phyloP scores from a whole-genome alignment of 2,888 invertebrate species.

The Andrena bucephala region DNA sequence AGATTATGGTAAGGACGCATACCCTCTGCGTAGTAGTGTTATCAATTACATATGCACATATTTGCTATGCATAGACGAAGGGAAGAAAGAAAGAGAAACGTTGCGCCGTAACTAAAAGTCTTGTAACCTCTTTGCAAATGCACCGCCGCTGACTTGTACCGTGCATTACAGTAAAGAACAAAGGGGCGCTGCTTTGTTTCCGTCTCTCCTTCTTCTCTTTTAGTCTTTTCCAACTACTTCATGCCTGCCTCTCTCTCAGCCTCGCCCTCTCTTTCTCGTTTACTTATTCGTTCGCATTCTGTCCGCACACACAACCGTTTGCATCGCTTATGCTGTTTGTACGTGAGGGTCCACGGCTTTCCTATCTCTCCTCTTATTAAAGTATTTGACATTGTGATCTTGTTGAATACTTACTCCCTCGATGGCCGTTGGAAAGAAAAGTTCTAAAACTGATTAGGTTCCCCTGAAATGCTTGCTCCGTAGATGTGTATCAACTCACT shows the following conservation, averaged over 20 bases:
- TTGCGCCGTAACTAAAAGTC: conserved; percentile 58
- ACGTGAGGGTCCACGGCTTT: conserved; percentile 52
- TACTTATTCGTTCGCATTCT: conserved; percentile 40
- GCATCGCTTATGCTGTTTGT: conserved; percentile 63
- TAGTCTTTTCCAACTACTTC: conserved; percentile 45
- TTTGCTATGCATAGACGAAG: conserved; percentile 26
- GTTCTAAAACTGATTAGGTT: not conserved
- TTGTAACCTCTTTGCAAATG: conserved; percentile 69
- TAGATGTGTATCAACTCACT: no score
- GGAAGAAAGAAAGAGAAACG: conserved; percentile 49
- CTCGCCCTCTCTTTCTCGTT: conserved; percentile 19
- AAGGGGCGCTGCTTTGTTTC: conserved; percentile 74
- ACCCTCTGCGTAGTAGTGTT: not conserved
- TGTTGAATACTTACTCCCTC: not conserved
- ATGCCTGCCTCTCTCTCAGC: conserved; percentile 6
- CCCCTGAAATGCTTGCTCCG: no score
- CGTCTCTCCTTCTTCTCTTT: conserved; percentile 54
- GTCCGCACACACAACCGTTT: conserved; percentile 50
- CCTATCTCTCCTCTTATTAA: conserved; percentile 37
- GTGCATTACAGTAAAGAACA: conserved; percentile 71
- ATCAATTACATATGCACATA: conserved; percentile 41
- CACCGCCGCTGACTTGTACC: conserved; percentile 63
- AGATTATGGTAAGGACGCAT: not conserved
- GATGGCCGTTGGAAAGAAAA: not conserved
- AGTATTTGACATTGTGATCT: conserved; percentile 40